Percentiles rank a stretch among this genome's conserved stretches.
These are phyloP conservation scores for Caenorhabditis drosophilae DNA, from an alignment of 2,888 invertebrate species.

Conservation along the genomic window DNA sequence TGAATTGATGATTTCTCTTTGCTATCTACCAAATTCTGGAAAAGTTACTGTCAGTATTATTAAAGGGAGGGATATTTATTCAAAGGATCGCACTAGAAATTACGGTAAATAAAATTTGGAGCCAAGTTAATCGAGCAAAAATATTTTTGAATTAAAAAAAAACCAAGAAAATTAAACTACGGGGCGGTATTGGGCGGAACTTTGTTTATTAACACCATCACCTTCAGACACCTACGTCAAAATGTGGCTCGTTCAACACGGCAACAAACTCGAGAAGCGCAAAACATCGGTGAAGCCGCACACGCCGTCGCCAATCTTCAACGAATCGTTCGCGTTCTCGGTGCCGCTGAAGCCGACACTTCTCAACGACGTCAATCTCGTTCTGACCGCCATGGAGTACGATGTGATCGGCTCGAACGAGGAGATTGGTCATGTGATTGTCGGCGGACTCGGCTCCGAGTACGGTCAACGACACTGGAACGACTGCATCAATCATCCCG, in stretches of 20 bases:
- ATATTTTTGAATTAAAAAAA: neutral
- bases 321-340: conserved; percentile 67
- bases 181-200: too few species aligned
- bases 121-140: neutral
- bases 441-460: conserved; percentile 63
- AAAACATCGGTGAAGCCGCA: conserved; percentile 67
- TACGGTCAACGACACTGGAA: conserved; percentile 64
- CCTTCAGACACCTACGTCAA: conserved; percentile 69
- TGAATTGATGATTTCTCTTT: conserved; percentile 88
- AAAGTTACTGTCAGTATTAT: conserved; percentile 87
- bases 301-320: conserved; percentile 64
- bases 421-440: conserved; percentile 67
- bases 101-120: conserved; percentile 10
- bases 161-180: neutral
- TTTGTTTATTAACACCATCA: too few species aligned
- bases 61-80: conserved; percentile 86
- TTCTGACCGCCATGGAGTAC: conserved; percentile 68
- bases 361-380: conserved; percentile 61
- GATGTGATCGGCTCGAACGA: conserved; percentile 65
- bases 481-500: conserved; percentile 63
- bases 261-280: conserved; percentile 67
- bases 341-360: conserved; percentile 60
- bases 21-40: conserved; percentile 90
- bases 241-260: conserved; percentile 68
- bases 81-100: conserved; percentile 51